Evolutionary conservation across 2,888 invertebrate genomes (phyloP), one percentile per base, ranked within the genome.

Genomic region (Trissoscelio sp.): DNA sequence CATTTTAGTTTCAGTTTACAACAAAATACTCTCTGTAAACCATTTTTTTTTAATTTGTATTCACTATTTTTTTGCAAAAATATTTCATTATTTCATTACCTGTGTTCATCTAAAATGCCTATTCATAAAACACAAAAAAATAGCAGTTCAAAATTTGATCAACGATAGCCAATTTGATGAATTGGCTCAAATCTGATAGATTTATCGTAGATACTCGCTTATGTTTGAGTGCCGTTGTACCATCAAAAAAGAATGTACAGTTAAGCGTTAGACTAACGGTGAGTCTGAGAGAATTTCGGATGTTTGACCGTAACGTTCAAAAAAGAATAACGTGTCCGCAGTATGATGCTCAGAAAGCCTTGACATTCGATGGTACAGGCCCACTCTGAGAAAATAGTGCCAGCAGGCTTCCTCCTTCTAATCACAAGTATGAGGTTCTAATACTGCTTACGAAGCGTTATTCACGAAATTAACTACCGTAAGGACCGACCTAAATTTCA

Each of bases 221-320:
- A 31, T 20, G 22, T 69, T 60, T 37, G 67, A 60, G 69, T 60
- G 37, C 60, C 62, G 69, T 67, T 75, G 48, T 18, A 34, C 18
- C 34, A 37, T 53, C 64, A 20, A 70, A 78, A 75, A 88, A 83
- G 78, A 85, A 87, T 87, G 81, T 88, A 89, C 88, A 87, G 89
- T 89, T 88, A 88, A 85, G 78, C 86, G 86, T 85, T 87, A 85
- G 85, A 53, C 86, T 89, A 89, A 89, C 88, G 88, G 89, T 87
- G 75, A 81, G 83, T 83, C 82, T 84, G 75, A 85, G 85, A 86
- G 85, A 87, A 88, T 88, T 89, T 89, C 85, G 88, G 88, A 81
- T 77, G 84, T 86, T 88, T 85, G 80, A 69, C 64, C 72, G 53
- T 60, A 70, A 81, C 64, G 75, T 24, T 67, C 37, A 62, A 81